Evolutionary conservation across 2,888 invertebrate species (phyloP), one percentile per base, ranked within the genome.

Genomic region (Cryptus viduatorius): DNA sequence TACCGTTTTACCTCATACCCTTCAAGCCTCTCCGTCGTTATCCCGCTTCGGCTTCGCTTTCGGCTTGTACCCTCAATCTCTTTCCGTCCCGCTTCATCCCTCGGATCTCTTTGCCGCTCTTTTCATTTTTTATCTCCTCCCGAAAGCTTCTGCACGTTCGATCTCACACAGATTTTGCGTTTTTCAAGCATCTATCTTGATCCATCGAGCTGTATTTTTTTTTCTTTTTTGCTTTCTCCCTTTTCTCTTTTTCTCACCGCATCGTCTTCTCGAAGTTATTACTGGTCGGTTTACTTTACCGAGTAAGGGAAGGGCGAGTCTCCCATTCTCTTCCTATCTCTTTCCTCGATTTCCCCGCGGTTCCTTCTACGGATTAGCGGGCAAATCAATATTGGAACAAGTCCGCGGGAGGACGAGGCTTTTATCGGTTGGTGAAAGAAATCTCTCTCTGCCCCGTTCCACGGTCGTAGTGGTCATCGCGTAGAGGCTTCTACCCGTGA

Each of bases 301-400:
- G 90, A 90, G 88, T 90, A 90, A 90, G 89, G 90, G 90, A 89
- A 86, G 88, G 82, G 31, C 24, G 56, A 72, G 29, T 42, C 50
- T 65, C 48, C 56, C 71, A 53, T 68, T 78, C 53, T 42, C 53
- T 29, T 71, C 31, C 69, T 72, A 64, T 79, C 77, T 72, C 64
- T 68, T 61, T 71, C 68, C 78, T 61, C 37, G 37, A 59, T 80
- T 79, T 82, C 83, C 84, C 79, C 72, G 72, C 68, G 89, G 88
- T 89, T 89, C 91, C 90, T 90, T 91, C 91, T 90, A 89, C 91
- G 91, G 93, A 93, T 93, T 93, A 93, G 91, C 92, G 59, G 91
- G 89, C 91, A 92, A 93, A 93, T 93, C 93, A 93, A 93, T 93
- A 93, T 93, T 93, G 93, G 91, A 92, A 8, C 56, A 61, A 48